Evolutionary conservation across 2,888 invertebrate species (phyloP), one percentile per base, ranked within the genome.

Genomic region (Hirtodrosophila confusa): DNA sequence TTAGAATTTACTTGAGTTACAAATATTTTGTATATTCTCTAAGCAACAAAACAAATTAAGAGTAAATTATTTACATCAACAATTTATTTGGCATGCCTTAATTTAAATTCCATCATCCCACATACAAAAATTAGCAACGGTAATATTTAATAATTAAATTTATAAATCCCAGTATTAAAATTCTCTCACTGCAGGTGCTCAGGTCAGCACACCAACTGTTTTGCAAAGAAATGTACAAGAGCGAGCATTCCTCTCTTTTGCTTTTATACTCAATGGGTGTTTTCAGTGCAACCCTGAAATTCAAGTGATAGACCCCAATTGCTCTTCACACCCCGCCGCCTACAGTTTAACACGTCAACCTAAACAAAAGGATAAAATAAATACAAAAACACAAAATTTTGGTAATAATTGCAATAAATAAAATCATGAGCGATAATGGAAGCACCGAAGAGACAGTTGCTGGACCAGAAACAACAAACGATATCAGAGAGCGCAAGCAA

Each of bases 261-360:
- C 6, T 24, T 29, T 10, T 5, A 8, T n/a, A n/a, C 24, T 9
- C n/a, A 44, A 11, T 33, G 37, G 24, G 24, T 37, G 8, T 33
- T 50, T 17, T 44, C 27, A 64, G 44, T 54, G 62, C 73, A 76
- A 58, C 76, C 44, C 76, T 74, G 72, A 11, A 12, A 36, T 0
- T 4, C 10, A 41, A 55, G 40, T 11, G 24, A 49, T 60, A 27
- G 23, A 29, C 56, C 57, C 49, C 53, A 23, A 17, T 37, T 31
- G 49, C 45, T 36, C 47, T 61, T 50, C 57, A 65, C 53, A 45
- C 51, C 63, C 55, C 55, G 36, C 45, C 56, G 44, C 43, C 45
- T n/a, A 55, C 24, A 54, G 41, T 44, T 64, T 53, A 72, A 87
- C 86, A 83, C 82, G 82, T 87, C 86, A 80, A 83, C 76, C 68